Conservation (phyloP, 2,888 invertebrate species). For the Poecilobothrus nobilitatus region DNA sequence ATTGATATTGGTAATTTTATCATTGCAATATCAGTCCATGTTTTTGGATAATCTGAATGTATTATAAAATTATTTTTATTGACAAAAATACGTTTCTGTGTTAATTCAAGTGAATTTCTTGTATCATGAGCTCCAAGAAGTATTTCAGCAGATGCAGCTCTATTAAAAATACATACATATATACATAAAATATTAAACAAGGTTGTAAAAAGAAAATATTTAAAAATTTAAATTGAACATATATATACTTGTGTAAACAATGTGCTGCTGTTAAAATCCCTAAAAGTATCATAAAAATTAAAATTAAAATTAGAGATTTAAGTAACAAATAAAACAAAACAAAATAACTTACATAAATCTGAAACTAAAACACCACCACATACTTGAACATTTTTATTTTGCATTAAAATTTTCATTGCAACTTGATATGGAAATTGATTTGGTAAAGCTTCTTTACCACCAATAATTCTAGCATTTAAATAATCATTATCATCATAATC, state of each 20-base stretch:
- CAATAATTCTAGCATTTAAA: neutral
- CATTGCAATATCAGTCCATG: neutral
- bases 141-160: neutral
- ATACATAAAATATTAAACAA: too few species aligned
- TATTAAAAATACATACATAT: too few species aligned
- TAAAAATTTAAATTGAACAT: neutral
- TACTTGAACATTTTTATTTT: neutral
- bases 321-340: neutral
- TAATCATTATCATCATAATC: neutral
- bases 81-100: neutral
- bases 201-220: too few species aligned
- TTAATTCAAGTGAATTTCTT: neutral
- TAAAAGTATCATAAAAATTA: neutral
- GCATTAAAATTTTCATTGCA: neutral
- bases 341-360: neutral
- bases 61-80: neutral
- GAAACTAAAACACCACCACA: slow-evolving; percentile 4
- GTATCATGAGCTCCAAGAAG: neutral
- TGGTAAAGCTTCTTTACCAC: neutral
- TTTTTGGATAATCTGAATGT: neutral
- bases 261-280: neutral
- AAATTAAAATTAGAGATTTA: neutral
- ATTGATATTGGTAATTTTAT: neutral
- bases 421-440: slow-evolving; percentile 4
- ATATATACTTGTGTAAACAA: neutral